Conservation (phyloP, 2,888 invertebrate genomes). For the Leptarthrus brevirostris region DNA sequence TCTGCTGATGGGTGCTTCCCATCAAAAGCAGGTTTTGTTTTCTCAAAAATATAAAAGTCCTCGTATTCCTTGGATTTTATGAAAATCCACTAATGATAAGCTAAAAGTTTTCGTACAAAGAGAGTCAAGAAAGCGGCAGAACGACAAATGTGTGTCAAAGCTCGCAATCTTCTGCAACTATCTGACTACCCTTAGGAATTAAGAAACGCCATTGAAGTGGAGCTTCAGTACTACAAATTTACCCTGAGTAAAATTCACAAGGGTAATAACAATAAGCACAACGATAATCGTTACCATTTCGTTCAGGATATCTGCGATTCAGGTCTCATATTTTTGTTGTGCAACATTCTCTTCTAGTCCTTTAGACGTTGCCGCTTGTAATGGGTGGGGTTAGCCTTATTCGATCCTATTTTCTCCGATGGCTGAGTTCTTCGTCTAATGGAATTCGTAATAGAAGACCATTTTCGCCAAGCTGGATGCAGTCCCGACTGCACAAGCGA, state of each 20-base stretch:
- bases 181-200: background rate
- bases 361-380: background rate
- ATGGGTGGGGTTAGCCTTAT: background rate
- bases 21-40: background rate
- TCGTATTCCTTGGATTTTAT: background rate
- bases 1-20: background rate
- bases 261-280: conserved; percentile 2
- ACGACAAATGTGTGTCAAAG: background rate
- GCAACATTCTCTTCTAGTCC: background rate
- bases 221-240: background rate
- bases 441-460: background rate
- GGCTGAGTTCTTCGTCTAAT: background rate
- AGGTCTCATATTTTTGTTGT: background rate
- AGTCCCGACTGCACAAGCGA: background rate
- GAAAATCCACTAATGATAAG: conserved; percentile 3
- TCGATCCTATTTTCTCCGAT: background rate
- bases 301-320: background rate
- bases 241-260: background rate
- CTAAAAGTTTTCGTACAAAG: background rate
- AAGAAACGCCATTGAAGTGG: background rate
- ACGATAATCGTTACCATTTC: conserved; percentile 6
- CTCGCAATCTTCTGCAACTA: background rate
- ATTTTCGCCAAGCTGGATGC: background rate
- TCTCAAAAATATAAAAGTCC: background rate
- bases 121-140: background rate